Evolutionary conservation across 2,797 vertebrate genomes (phyloP).

Genomic region (Acanthopagrus latus): DNA sequence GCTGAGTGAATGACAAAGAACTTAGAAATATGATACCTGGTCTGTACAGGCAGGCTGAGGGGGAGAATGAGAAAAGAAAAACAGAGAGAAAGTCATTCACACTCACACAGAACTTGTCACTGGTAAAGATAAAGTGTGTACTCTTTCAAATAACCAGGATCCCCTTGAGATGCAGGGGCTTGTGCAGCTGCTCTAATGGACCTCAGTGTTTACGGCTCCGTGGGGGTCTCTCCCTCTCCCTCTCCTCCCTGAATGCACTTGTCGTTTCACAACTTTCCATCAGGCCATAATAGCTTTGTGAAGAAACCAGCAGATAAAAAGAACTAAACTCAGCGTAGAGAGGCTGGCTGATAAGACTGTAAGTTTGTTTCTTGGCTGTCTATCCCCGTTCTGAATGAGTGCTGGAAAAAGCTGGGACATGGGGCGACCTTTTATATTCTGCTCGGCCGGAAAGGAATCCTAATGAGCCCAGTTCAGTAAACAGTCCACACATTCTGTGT

Average conservation of each 20-base stretch:
- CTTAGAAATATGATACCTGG: constrained; percentile 74
- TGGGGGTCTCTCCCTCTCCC: background rate
- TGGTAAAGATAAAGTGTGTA: constrained; percentile 1
- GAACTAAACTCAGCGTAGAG: background rate
- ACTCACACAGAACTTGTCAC: constrained; percentile 28
- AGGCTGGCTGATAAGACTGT: background rate
- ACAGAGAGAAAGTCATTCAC: constrained; percentile 26
- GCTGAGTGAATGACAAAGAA: constrained; percentile 17
- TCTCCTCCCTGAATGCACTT: constrained; percentile 25
- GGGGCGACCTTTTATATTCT: background rate
- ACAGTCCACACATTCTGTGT: constrained; percentile 7
- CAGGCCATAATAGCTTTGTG: constrained; percentile 11
- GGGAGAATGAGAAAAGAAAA: constrained; percentile 50
- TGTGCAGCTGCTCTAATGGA: constrained; percentile 16
- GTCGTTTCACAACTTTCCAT: constrained; percentile 2
- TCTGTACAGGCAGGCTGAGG: constrained; percentile 66
- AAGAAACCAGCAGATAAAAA: background rate
- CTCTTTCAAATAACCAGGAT: background rate
- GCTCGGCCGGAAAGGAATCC: constrained; percentile 48
- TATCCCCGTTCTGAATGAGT: background rate
- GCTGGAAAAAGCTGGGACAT: constrained; percentile 2
- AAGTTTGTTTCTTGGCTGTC: background rate
- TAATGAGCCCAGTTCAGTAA: constrained; percentile 55
- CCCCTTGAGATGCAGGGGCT: background rate
- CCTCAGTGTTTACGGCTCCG: background rate